A percentile compares a stretch with the other conserved stretches of the same genome.
Evolutionary conservation across 2,797 vertebrate genomes (phyloP).

Genomic region (Todus mexicanus): DNA sequence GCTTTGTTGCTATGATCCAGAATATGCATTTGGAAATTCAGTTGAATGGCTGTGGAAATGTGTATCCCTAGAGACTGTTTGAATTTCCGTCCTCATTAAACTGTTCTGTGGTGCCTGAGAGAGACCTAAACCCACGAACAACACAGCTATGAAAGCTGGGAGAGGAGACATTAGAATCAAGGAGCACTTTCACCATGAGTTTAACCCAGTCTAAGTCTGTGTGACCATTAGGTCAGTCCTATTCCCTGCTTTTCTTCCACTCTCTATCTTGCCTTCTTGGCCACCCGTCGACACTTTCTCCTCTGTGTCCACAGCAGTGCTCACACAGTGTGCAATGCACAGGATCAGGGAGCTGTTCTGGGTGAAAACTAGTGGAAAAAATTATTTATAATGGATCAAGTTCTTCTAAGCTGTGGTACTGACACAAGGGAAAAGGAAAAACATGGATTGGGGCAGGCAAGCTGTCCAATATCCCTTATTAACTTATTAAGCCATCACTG

Average conservation of each 20-base stretch:
- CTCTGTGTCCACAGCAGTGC: not conserved
- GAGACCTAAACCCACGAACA: not conserved
- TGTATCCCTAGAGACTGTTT: constrained; percentile 2
- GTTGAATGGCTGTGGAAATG: not conserved
- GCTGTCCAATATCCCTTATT: not conserved
- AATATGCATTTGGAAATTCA: constrained; percentile 16
- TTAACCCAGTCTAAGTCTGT: not conserved
- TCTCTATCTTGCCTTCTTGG: not conserved
- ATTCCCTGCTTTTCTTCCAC: not conserved
- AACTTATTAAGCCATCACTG: not conserved
- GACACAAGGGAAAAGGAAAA: not conserved
- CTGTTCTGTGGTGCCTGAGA: not conserved
- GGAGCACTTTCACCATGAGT: not conserved
- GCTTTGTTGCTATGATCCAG: constrained; percentile 2
- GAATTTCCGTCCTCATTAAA: constrained; percentile 24
- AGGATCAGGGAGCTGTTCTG: not conserved
- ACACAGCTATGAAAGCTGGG: not conserved
- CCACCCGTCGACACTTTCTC: not conserved
- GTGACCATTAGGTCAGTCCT: not conserved
- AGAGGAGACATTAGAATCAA: not conserved
- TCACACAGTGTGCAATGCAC: not conserved
- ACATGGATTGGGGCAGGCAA: not conserved
- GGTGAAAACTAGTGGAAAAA: not conserved
- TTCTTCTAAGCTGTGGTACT: not conserved
- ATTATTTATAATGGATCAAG: not conserved